phyloP scores from a whole-genome alignment of 1,140 invertebrate genomes.

The Achatina immaculata region DNA sequence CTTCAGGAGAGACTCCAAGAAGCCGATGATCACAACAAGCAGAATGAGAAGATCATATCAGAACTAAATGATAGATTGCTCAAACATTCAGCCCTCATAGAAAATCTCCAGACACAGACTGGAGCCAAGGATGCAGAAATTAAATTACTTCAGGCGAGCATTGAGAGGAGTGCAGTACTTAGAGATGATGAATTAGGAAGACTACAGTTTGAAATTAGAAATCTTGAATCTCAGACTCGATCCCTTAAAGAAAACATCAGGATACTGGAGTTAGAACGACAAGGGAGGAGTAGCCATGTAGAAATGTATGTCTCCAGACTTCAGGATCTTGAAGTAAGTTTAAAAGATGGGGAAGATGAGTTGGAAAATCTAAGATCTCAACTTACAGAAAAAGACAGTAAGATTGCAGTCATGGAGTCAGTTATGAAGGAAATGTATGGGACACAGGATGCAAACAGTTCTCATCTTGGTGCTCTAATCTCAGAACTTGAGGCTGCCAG shows the following conservation, averaged over 20 bases:
- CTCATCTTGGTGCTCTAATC: conserved; percentile 29
- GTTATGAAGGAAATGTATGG: conserved; percentile 44
- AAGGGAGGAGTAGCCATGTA: conserved; percentile 44
- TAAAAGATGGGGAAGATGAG: conserved; percentile 37
- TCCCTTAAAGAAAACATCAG: conserved; percentile 48
- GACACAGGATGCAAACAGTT: conserved; percentile 38
- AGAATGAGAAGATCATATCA: neutral
- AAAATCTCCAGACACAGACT: neutral
- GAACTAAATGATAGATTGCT: neutral
- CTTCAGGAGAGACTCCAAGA: conserved; percentile 28
- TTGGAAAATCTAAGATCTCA: conserved; percentile 38
- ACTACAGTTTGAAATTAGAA: conserved; percentile 28
- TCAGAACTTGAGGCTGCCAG: conserved; percentile 38
- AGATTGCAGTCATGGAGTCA: conserved; percentile 38
- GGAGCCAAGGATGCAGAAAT: neutral
- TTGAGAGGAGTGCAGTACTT: neutral
- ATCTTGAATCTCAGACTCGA: conserved; percentile 42
- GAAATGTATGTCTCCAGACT: conserved; percentile 8
- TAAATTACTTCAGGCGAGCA: neutral
- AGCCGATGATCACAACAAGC: conserved; percentile 11
- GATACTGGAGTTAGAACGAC: conserved; percentile 45
- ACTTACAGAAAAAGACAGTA: conserved; percentile 40
- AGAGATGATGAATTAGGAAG: conserved; percentile 8
- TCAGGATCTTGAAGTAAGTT: conserved; percentile 35
- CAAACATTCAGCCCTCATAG: neutral